Evolutionary conservation across 2,797 vertebrate genomes (phyloP), one percentile per base, ranked within the genome.

Genomic region (Cryptoprocta ferox): DNA sequence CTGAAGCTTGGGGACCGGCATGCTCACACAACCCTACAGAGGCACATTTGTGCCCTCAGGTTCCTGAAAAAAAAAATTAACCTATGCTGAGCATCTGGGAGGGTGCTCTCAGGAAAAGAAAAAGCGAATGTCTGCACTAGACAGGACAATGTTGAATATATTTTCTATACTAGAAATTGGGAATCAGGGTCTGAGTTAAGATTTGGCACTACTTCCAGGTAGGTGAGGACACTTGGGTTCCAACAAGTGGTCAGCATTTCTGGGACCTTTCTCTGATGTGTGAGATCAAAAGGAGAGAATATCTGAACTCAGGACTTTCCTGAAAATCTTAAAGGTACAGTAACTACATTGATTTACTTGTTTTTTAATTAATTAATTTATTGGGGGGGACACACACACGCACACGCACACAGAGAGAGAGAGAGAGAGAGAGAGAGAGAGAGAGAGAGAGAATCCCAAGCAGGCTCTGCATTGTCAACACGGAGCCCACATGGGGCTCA

Each of bases 221-320:
- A n/a, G 28, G 56, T 37, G 39, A 79, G 48, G 42, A 82, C 70
- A 70, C 48, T 85, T 53, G 53, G 45, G 19, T 42, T 35, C 61
- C 35, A 70, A 42, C 39, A 45, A 2, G 45, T 61, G 32, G 26
- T 78, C 45, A 48, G 73, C 50, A 92, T 59, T 92, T 66, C 88
- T 76, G 24, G 56, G 32, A 63, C 1, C 39, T 79, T 86, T 91
- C 87, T 85, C 1, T 45, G 35, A 30, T 59, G 5, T 45, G 2
- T n/a, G 71, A 95, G 39, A 95, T 50, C 76, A 95, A 92, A 91
- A 26, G 14, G 56, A 94, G 4, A 68, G 63, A 78, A 19, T 53
- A 96, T 78, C 61, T 73, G 26, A 92, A 93, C 39, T 89, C 68
- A 73, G 12, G 26, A 11, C 56, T 89, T 1, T 68, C 35, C 50